Evolutionary conservation across 1,140 invertebrate genomes (phyloP).

Genomic region (Gonatopus flavifemur): DNA sequence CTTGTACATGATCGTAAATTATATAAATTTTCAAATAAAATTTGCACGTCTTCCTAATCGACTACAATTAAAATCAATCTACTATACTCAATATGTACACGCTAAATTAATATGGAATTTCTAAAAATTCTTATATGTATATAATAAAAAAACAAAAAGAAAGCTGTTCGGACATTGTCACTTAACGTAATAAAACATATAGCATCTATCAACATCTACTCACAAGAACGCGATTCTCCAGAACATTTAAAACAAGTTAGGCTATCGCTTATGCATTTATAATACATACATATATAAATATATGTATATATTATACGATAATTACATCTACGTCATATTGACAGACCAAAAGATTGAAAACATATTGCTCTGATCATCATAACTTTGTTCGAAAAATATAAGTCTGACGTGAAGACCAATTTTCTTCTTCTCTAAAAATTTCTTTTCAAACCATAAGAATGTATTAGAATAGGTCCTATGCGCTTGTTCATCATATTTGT

Average conservation of each 20-base stretch:
- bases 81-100: constrained; percentile 17
- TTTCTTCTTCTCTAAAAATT: constrained; percentile 27
- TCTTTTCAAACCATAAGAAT: constrained; percentile 44
- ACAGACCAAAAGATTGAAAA: constrained; percentile 38
- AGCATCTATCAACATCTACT: constrained; percentile 9
- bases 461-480: constrained; percentile 52
- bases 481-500: constrained; percentile 48
- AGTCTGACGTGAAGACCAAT: constrained; percentile 45
- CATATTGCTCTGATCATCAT: constrained; percentile 39
- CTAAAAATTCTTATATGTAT: constrained; percentile 4
- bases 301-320: too few relatives aligned
- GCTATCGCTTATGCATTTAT: constrained; percentile 36
- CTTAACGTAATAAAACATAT: constrained; percentile 18
- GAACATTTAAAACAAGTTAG: constrained; percentile 38
- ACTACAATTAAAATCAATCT: constrained; percentile 11
- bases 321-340: constrained; percentile 29
- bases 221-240: constrained; percentile 22
- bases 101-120: not conserved
- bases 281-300: too few relatives aligned
- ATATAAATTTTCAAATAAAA: constrained; percentile 21
- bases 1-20: constrained; percentile 18
- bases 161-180: constrained; percentile 1
- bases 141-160: constrained; percentile 8
- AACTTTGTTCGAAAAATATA: constrained; percentile 52
- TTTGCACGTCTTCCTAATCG: constrained; percentile 20